These are phyloP conservation scores for Scyliorhinus canicula DNA, from an alignment of 2,797 vertebrate species.

Conservation along the genomic window DNA sequence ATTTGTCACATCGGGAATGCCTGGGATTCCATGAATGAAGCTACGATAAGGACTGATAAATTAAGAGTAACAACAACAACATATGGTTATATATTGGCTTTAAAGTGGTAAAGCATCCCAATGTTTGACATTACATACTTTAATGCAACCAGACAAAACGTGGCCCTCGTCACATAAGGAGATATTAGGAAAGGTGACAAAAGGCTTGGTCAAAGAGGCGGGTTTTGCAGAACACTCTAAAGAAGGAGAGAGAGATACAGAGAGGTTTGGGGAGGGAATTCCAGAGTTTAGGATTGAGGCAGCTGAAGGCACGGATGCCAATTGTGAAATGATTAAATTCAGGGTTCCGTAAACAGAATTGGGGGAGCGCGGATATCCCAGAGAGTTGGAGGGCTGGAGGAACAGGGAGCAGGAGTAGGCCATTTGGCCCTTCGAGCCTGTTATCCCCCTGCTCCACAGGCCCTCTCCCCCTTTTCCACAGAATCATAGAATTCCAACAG, in stretches of 20 bases:
- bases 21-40: not conserved
- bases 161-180: not conserved
- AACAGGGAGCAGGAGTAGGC: too few relatives aligned
- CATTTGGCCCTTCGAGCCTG: too few relatives aligned
- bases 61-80: not conserved
- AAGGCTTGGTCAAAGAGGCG: too few relatives aligned
- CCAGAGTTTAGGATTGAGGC: too few relatives aligned
- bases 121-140: not conserved
- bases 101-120: not conserved
- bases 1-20: not conserved
- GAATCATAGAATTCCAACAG: too few relatives aligned
- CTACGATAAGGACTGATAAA: not conserved
- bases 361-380: not conserved
- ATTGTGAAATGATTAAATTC: not conserved
- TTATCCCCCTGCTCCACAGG: too few relatives aligned
- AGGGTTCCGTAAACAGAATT: not conserved
- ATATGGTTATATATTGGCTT: not conserved
- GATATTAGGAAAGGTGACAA: too few relatives aligned
- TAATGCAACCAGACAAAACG: not conserved
- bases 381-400: not conserved
- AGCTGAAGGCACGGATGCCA: not conserved
- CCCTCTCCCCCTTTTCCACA: too few relatives aligned
- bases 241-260: too few relatives aligned
- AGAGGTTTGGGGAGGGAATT: too few relatives aligned
- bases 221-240: too few relatives aligned